A percentile compares a stretch with the other conserved stretches of the same genome.
Evolutionary conservation across 1,140 invertebrate species (phyloP).

Genomic region (Diabrotica undecimpunctata): DNA sequence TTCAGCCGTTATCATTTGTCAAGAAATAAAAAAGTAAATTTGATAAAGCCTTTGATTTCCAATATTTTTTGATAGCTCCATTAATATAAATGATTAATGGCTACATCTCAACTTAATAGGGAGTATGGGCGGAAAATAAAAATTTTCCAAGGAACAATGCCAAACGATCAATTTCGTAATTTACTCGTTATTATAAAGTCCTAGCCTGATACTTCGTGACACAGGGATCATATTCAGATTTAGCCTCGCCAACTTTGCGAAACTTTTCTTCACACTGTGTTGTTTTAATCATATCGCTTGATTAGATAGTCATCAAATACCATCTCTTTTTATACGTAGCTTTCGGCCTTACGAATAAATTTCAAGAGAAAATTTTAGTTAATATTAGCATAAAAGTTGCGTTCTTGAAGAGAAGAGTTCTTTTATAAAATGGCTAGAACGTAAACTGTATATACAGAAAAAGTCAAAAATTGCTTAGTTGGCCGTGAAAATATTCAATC

Average conservation of each 20-base stretch:
- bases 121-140: background rate
- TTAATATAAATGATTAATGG: conserved; percentile 11
- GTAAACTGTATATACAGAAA: no score
- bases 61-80: conserved; percentile 9
- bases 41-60: conserved; percentile 11
- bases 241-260: background rate
- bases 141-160: background rate
- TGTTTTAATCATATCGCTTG: no score
- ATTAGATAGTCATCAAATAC: no score
- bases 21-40: conserved; percentile 7
- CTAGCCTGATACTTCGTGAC: background rate
- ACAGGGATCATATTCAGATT: background rate
- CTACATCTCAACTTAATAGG: background rate
- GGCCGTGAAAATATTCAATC: no score
- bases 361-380: no score
- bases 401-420: no score
- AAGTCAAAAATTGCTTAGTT: no score
- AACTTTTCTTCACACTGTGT: background rate
- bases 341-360: no score
- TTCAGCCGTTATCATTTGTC: conserved; percentile 5
- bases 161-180: background rate
- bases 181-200: background rate
- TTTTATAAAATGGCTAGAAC: no score
- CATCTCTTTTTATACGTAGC: no score
- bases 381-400: no score